Evolutionary conservation across 2,888 invertebrate genomes (phyloP), one percentile per base, ranked within the genome.

Genomic region (Tetheella fluctuosa): DNA sequence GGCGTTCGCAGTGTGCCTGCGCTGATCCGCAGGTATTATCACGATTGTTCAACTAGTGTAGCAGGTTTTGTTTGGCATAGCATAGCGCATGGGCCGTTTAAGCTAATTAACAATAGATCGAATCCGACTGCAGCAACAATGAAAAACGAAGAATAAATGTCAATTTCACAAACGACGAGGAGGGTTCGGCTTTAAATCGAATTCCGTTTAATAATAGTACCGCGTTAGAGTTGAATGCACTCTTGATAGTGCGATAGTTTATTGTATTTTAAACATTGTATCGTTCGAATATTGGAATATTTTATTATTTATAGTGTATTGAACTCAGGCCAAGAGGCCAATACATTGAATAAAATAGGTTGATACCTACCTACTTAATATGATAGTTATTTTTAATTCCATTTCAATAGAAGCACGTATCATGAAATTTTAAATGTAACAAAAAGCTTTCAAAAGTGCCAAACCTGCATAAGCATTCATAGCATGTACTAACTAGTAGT

Each of bases 71-170:
- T 78, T 80, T 77, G 77, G 81, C 79, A 78, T 76, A 77, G 84
- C 82, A 80, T 80, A 85, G 88, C 84, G 83, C 85, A 88, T 87
- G 89, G 89, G 83, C 88, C 90, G 91, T 88, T 91, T 89, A 87
- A 91, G 88, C 91, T 92, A 91, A 92, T 92, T 91, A 91, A 92
- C 92, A 92, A 92, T 91, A 92, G 91, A 91, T 90, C 88, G 88
- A 88, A 86, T 87, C 85, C 86, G 86, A 88, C 85, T 89, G 89
- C 87, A 87, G 85, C 85, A 90, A 91, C 92, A 92, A 92, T 92
- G 92, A 90, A 92, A 91, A 91, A 91, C 91, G 91, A 92, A 92
- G 91, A 91, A 92, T 92, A 91, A 92, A 92, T 92, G 92, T 90
- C 92, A 92, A 91, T 92, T 91, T 91, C 91, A 90, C 91, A 91